These are phyloP conservation scores for Pantelozetes paolii DNA, from an alignment of 2,888 invertebrate species.

Conservation along the genomic window DNA sequence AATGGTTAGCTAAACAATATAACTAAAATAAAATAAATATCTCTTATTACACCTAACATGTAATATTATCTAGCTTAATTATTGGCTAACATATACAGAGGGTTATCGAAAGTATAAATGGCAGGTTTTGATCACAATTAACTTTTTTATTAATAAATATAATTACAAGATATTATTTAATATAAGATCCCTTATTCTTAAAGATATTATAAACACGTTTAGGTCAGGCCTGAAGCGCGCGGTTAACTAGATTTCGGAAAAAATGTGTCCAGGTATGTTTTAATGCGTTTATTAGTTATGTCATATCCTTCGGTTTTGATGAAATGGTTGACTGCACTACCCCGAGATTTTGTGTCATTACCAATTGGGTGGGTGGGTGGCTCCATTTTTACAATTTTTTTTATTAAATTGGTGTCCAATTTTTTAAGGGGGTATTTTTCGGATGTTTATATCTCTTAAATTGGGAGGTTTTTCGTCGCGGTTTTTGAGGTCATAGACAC, in stretches of 20 bases:
- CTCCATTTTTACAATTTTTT: conserved; percentile 10
- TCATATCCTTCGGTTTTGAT: neutral
- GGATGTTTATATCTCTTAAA: neutral
- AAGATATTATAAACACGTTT: conserved; percentile 1
- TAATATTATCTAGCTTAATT: no score
- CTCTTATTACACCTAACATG: no score
- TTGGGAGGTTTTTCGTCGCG: neutral
- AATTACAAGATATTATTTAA: conserved; percentile 13
- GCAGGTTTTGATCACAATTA: no score
- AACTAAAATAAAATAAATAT: no score
- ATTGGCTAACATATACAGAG: no score
- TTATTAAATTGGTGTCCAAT: neutral
- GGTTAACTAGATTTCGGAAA: neutral
- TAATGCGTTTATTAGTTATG: conserved; percentile 3
- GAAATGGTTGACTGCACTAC: neutral
- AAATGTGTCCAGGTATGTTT: neutral
- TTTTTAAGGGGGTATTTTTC: neutral
- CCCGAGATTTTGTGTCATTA: conserved; percentile 9
- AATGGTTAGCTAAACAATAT: no score
- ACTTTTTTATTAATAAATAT: neutral
- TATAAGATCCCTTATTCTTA: conserved; percentile 12
- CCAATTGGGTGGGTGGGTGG: neutral
- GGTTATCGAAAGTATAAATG: no score
- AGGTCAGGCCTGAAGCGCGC: conserved; percentile 19
- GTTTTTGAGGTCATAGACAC: neutral